Evolutionary conservation across 2,888 invertebrate species (phyloP).

Genomic region (Dexiosoma caninum): DNA sequence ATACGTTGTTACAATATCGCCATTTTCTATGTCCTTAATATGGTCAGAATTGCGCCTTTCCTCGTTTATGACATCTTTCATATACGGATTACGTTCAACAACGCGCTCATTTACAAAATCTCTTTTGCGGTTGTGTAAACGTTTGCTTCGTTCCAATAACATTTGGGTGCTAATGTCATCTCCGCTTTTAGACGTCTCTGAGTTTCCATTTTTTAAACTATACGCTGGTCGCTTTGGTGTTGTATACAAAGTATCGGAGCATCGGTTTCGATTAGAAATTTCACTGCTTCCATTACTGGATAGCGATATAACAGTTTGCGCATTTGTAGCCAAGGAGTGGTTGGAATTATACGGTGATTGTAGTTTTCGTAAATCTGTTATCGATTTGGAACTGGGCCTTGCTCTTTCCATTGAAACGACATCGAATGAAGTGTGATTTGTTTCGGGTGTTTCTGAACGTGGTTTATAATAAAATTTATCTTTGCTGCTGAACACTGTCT

Average conservation of each 20-base stretch:
- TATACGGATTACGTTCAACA: conserved; percentile 76
- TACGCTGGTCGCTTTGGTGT: conserved; percentile 64
- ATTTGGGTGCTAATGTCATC: conserved; percentile 73
- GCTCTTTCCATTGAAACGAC: background rate
- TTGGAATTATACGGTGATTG: conserved; percentile 53
- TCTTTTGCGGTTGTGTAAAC: conserved; percentile 75
- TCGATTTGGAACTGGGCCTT: conserved; percentile 67
- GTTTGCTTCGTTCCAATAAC: conserved; percentile 75
- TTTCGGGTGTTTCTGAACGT: conserved; percentile 57
- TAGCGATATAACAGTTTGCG: conserved; percentile 45
- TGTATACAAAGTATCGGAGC: conserved; percentile 25
- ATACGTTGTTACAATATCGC: conserved; percentile 65
- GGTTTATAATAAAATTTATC: conserved; percentile 25
- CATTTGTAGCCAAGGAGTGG: conserved; percentile 65
- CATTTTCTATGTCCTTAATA: conserved; percentile 57
- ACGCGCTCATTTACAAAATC: conserved; percentile 77
- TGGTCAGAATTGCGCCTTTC: conserved; percentile 61
- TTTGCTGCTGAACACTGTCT: conserved; percentile 66
- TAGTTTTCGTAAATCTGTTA: conserved; percentile 68
- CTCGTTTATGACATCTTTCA: conserved; percentile 72
- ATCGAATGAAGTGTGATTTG: conserved; percentile 19
- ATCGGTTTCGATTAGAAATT: conserved; percentile 49
- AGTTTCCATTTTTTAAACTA: conserved; percentile 29
- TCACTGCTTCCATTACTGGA: conserved; percentile 69
- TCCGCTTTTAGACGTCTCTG: conserved; percentile 44